Base-by-base conservation (phyloP, 2,797 vertebrate genomes). In the Alcedo quadribrachys region DNA sequence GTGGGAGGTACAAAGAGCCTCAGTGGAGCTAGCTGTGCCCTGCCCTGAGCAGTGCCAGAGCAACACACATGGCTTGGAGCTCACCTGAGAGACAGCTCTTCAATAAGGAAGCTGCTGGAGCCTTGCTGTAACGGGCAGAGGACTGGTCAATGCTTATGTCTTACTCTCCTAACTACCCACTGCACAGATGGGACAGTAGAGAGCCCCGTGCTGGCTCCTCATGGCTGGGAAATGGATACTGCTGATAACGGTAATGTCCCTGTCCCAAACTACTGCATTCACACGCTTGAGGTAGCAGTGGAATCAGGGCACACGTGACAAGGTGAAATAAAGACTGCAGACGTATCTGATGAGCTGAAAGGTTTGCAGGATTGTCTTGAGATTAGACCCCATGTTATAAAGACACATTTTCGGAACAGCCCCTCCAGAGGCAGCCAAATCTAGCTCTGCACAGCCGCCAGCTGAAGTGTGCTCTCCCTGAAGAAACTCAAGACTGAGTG, bases 401-500 rank as follows among this genome's bases (percentile, higher is more conserved):
- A 68, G 18, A 42, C 33, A 17, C 77, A 40, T 78, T 85, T 87
- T 71, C 87, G 65, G 85, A 65, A 77, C 48, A 86, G 75, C 5
- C 62, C 51, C 78, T 85, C 90, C 62, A 80, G 83, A 71, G 62
- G 68, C 40, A 80, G 61, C 20, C 50, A 61, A 51, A 89, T 5
- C 4, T 11, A 88, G 70, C 57, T 51, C 28, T 12, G 68, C 84
- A 65, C 68, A 79, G 87, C 80, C 55, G 73, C 33, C 67, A 91
- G 77, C 61, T 86, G 53, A 73, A 85, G 50, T 4, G 14, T 46
- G 53, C 68, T 65, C 61, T 75, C 75, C 61, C 92, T 46, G 37
- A 86, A 91, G 93, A 92, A 94, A 94, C 75, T 85, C 85, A 93
- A 94, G 88, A 85, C 88, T 15, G 12, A 84, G 27, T 43, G 90